Conservation (phyloP, 2,797 vertebrate species). For the Sebastiscus tertius region DNA sequence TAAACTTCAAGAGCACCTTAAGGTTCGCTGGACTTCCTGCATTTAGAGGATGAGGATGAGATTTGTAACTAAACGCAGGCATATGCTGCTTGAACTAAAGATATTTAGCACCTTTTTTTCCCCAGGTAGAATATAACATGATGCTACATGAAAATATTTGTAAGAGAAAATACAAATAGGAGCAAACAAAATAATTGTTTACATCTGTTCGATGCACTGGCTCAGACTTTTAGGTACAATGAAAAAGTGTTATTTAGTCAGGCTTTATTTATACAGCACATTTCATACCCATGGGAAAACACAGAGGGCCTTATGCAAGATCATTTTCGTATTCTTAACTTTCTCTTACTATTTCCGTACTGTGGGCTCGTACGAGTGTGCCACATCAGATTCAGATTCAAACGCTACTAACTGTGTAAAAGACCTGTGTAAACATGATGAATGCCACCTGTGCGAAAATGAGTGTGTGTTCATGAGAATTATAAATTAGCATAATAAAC, state of each 20-base stretch:
- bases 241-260: neutral
- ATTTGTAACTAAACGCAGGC: neutral
- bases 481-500: no score
- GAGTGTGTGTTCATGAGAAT: no score
- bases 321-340: no score
- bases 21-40: neutral
- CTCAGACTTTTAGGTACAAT: neutral
- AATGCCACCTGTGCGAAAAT: no score
- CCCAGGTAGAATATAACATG: neutral
- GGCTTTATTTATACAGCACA: neutral
- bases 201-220: neutral
- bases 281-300: neutral
- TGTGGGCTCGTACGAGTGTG: no score
- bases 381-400: no score
- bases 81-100: neutral
- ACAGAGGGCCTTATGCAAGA: neutral
- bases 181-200: neutral
- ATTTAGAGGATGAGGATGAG: neutral
- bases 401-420: no score
- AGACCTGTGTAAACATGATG: no score
- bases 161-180: neutral
- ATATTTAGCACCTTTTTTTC: neutral
- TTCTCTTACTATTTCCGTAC: no score
- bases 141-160: neutral
- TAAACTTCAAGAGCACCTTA: neutral